phyloP scores from a whole-genome alignment of 2,113 vertebrate species.

The Bolborhynchus lineola region DNA sequence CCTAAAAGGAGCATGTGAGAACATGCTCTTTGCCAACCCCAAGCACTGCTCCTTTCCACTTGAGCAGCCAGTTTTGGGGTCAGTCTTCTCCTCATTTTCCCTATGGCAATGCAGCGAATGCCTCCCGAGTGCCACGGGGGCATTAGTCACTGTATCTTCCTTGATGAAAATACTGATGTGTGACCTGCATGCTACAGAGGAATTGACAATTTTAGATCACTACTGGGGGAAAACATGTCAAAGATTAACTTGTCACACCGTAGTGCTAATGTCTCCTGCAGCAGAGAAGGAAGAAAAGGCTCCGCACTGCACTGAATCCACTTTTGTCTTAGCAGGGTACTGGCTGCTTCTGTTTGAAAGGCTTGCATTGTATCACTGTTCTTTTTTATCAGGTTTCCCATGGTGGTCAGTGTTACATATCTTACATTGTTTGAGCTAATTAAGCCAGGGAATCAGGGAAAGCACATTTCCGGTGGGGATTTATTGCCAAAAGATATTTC shows the following conservation, averaged over 20 bases:
- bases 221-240: neutral
- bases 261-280: neutral
- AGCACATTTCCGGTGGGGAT: constrained; percentile 22
- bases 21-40: neutral
- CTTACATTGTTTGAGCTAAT: constrained; percentile 55
- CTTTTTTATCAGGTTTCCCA: constrained; percentile 48
- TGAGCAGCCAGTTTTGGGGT: neutral
- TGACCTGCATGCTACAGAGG: neutral
- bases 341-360: constrained; percentile 3
- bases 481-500: constrained; percentile 53
- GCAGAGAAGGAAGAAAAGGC: neutral
- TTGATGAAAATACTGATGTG: neutral
- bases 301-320: neutral
- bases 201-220: constrained; percentile 8
- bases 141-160: neutral
- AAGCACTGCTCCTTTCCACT: accelerated
- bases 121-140: neutral
- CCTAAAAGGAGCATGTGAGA: neutral
- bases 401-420: constrained; percentile 50
- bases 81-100: neutral
- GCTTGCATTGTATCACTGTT: neutral
- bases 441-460: constrained; percentile 11
- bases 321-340: constrained; percentile 34
- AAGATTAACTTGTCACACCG: neutral
- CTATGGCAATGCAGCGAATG: neutral